Evolutionary conservation across 1,140 invertebrate genomes (phyloP).

Genomic region (Drosophila teissieri): DNA sequence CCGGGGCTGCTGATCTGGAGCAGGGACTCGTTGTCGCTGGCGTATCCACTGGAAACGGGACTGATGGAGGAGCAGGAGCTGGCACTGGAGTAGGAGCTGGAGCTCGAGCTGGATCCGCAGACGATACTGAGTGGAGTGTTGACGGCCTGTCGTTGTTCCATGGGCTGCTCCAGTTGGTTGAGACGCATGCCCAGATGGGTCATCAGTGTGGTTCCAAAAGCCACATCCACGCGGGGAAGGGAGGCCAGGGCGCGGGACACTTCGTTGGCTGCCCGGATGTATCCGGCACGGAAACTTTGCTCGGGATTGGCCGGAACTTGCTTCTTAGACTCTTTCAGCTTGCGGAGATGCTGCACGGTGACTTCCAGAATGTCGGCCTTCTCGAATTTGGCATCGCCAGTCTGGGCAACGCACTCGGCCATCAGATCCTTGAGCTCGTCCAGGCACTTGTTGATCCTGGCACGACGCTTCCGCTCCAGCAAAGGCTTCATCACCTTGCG

Average conservation of each 20-base stretch:
- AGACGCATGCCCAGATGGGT: slow-evolving; percentile 93
- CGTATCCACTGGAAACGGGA: slow-evolving; percentile 82
- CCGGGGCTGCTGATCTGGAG: slow-evolving; percentile 65
- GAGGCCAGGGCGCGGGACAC: slow-evolving; percentile 93
- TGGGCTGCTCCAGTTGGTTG: slow-evolving; percentile 86
- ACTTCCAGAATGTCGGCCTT: slow-evolving; percentile 98
- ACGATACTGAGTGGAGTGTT: slow-evolving; percentile 66
- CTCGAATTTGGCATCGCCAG: slow-evolving; percentile 96
- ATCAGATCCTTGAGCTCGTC: slow-evolving; percentile 97
- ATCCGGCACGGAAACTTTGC: slow-evolving; percentile 94
- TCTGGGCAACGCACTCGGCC: slow-evolving; percentile 92
- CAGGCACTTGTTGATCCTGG: slow-evolving; percentile 96
- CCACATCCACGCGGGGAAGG: slow-evolving; percentile 92
- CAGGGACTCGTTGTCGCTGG: slow-evolving; percentile 75
- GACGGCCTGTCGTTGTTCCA: slow-evolving; percentile 46
- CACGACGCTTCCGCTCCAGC: slow-evolving; percentile 96
- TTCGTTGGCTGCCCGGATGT: slow-evolving; percentile 96
- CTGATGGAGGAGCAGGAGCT: slow-evolving; percentile 54
- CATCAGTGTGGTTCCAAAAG: slow-evolving; percentile 93
- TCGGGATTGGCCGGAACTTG: slow-evolving; percentile 85
- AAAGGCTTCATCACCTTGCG: slow-evolving; percentile 98
- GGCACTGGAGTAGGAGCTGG: slow-evolving; percentile 29
- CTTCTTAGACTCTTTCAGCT: slow-evolving; percentile 87
- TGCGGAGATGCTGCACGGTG: slow-evolving; percentile 96
- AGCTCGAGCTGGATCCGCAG: slow-evolving; percentile 44